Percentiles rank a stretch among this genome's conserved stretches.
These are phyloP conservation scores for Temnothorax curvispinosus DNA, from an alignment of 1,140 invertebrate species.

Conservation along the genomic window DNA sequence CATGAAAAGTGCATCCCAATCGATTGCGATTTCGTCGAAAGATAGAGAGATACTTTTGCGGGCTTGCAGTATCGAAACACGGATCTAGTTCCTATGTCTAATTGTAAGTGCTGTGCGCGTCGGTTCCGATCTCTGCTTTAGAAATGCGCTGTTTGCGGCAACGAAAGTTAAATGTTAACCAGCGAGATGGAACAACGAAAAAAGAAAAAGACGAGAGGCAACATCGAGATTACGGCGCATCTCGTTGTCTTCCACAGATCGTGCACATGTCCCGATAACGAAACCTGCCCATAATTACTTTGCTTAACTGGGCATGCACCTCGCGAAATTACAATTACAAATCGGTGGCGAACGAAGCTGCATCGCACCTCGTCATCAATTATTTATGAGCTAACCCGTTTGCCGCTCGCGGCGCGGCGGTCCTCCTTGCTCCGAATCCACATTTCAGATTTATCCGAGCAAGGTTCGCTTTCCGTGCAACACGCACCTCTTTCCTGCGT, in stretches of 20 bases:
- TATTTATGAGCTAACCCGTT: slow-evolving; percentile 71
- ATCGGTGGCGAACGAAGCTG: slow-evolving; percentile 58
- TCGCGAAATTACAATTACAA: slow-evolving; percentile 77
- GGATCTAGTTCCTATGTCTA: neutral
- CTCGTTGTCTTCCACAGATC: slow-evolving; percentile 27
- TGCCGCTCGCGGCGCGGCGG: slow-evolving; percentile 38
- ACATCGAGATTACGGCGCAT: neutral
- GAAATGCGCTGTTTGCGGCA: neutral
- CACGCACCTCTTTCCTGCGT: neutral
- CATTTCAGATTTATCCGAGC: slow-evolving; percentile 66
- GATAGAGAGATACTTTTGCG: neutral
- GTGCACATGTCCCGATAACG: slow-evolving; percentile 59
- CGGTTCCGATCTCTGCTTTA: neutral
- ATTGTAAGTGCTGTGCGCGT: neutral
- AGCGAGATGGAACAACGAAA: neutral
- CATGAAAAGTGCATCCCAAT: neutral
- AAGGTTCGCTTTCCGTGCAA: neutral
- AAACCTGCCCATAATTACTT: slow-evolving; percentile 71
- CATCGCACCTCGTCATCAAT: slow-evolving; percentile 67
- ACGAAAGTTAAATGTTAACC: slow-evolving; percentile 25
- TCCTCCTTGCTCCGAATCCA: slow-evolving; percentile 62
- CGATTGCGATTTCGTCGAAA: neutral
- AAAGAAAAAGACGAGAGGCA: neutral
- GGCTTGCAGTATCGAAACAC: neutral
- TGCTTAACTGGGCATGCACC: slow-evolving; percentile 74